phyloP scores from a whole-genome alignment of 2,888 invertebrate genomes.

The Pollenia amentaria region DNA sequence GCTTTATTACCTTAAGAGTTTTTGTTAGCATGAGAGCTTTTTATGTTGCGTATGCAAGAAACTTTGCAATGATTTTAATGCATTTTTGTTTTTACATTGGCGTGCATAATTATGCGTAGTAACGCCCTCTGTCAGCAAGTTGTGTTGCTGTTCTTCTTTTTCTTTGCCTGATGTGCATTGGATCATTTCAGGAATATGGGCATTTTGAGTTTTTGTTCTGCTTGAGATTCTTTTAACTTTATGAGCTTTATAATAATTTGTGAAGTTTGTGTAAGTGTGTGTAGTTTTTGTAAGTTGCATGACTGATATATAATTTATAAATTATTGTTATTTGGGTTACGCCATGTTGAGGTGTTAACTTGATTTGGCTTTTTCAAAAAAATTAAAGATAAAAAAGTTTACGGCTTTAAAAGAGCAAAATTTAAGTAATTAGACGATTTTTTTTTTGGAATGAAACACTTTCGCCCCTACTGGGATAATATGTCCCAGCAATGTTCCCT shows the following conservation, averaged over 20 bases:
- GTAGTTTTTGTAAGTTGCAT: conserved; percentile 37
- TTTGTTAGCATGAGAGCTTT: conserved; percentile 6
- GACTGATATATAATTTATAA: conserved; percentile 11
- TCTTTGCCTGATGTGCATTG: conserved; percentile 5
- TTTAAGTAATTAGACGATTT: no score
- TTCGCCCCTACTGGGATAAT: no score
- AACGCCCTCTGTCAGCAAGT: conserved; percentile 82
- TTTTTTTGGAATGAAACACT: no score
- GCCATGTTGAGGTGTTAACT: conserved; percentile 62
- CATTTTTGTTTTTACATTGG: conserved; percentile 18
- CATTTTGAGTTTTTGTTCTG: neutral
- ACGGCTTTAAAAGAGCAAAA: no score
- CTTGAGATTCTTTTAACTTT: neutral
- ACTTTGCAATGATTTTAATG: neutral
- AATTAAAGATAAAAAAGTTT: neutral
- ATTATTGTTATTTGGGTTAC: conserved; percentile 28
- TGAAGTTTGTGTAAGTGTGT: conserved; percentile 34
- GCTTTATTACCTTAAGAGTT: conserved; percentile 79
- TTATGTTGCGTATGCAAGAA: conserved; percentile 68
- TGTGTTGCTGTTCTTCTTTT: neutral
- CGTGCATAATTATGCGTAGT: conserved; percentile 81
- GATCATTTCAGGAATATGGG: conserved; percentile 25
- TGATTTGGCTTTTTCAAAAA: conserved; percentile 38
- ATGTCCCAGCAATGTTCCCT: no score
- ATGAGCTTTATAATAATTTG: conserved; percentile 35